A percentile compares a stretch with the other conserved stretches of the same genome.
phyloP scores from a whole-genome alignment of 2,113 vertebrate genomes.

The Globicephala melas region DNA sequence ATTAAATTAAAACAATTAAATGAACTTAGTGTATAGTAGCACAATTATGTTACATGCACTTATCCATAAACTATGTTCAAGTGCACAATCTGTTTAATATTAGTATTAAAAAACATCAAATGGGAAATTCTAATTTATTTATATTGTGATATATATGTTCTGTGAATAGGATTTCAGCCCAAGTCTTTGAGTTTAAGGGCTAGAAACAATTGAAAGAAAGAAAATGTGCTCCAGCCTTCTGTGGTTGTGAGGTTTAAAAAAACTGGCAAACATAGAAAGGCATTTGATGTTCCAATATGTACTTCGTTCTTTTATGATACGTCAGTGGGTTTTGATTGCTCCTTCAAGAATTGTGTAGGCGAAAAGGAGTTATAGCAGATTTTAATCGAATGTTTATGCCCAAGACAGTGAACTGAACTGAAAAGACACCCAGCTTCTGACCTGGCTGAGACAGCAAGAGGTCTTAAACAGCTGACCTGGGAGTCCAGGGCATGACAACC shows the following conservation, averaged over 20 bases:
- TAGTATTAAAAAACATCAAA: neutral
- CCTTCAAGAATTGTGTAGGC: neutral
- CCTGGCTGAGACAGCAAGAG: neutral
- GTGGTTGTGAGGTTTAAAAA: neutral
- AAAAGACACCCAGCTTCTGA: neutral
- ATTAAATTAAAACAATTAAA: neutral
- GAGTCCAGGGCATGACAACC: rapidly evolving
- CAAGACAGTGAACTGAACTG: neutral
- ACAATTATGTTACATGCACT: neutral
- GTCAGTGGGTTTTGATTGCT: neutral
- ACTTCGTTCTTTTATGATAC: neutral
- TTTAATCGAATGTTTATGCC: neutral
- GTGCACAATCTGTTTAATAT: neutral
- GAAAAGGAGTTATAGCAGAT: neutral
- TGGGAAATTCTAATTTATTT: neutral
- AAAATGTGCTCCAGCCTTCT: neutral
- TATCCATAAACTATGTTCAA: neutral
- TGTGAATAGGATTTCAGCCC: neutral
- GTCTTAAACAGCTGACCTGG: neutral
- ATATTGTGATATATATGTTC: neutral
- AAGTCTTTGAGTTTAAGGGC: neutral
- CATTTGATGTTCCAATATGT: neutral
- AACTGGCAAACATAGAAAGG: neutral
- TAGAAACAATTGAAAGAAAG: neutral
- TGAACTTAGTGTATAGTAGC: neutral